These are phyloP conservation scores for Theonella swinhoei DNA, from an alignment of 37 sponge, comb jelly and placozoan species.

Conservation along the genomic window DNA sequence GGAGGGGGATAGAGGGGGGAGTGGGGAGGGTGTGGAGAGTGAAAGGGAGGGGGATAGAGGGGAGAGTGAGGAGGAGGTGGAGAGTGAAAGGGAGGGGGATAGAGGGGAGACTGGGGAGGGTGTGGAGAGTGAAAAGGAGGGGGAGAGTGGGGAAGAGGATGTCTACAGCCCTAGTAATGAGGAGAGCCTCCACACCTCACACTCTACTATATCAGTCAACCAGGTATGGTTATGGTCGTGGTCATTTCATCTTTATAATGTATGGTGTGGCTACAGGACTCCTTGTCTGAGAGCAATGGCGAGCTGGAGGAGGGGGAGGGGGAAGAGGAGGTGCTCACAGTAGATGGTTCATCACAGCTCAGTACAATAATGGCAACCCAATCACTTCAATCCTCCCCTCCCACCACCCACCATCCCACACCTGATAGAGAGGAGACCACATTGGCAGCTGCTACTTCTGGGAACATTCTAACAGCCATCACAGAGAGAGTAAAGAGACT, in stretches of 20 bases:
- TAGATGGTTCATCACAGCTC: too few species aligned
- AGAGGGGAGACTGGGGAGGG: too few species aligned
- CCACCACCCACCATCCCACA: background rate
- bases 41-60: background rate
- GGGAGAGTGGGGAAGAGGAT: too few species aligned
- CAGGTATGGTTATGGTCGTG: too few species aligned
- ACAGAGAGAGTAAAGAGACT: constrained; percentile 52
- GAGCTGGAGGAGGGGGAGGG: constrained; percentile 10
- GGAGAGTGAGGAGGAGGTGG: background rate
- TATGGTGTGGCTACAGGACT: too few species aligned
- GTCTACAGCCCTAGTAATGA: too few species aligned
- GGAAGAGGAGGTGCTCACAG: background rate
- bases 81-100: too few species aligned
- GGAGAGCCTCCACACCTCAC: too few species aligned
- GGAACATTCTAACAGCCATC: constrained; percentile 35
- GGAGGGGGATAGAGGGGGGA: background rate
- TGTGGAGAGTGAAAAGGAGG: too few species aligned
- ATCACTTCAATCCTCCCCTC: constrained; percentile 47
- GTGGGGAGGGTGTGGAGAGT: background rate
- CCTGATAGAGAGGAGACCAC: background rate
- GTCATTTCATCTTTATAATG: too few species aligned
- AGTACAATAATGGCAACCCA: constrained; percentile 28
- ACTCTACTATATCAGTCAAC: too few species aligned
- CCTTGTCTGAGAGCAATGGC: constrained; percentile 15
- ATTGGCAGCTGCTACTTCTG: constrained; percentile 17